Evolutionary conservation across 2,113 vertebrate genomes (phyloP), one percentile per base, ranked within the genome.

Genomic region (Cnemophilus loriae): DNA sequence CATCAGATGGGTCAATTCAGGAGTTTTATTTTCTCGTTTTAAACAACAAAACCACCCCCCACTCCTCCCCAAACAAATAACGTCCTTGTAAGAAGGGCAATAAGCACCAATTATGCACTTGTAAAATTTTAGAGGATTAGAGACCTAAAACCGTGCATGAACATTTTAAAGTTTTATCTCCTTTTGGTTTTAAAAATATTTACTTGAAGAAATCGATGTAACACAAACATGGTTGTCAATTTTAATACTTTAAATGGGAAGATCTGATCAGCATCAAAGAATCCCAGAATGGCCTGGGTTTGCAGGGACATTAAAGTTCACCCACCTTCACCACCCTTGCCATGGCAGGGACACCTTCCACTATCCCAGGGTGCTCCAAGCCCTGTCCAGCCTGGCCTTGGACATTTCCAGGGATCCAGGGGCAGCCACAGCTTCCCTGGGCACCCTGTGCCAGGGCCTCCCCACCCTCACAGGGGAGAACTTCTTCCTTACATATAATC

Each of bases 281-380:
- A 42, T 49, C 15, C 7, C 12, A 33, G 10, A 61, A 33, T 28
- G n/a, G 39, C 26, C 18, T n/a, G 46, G 16, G 17, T 55, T 61
- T 15, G 70, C 16, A 69, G n/a, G 17, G 17, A 41, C 33, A 23
- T 18, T 53, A 3, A 75, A 60, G 41, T 10, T 49, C 39, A 41
- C 35, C 12, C 0, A 0, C 2, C 22, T 60, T 21, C 22, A 69
- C 13, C 4, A 4, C 5, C 10, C 13, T 30, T 35, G 14, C 46
- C 46, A 5, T 7, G 37, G 33, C n/a, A 68, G 9, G 46, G 37
- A 46, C 78, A 61, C 9, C 9, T 61, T 7, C 14, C 18, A 27
- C 18, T 2, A 0, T 1, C 3, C n/a, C 79, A 42, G 41, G 4
- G 0, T 47, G 41, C 26, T 83, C 26, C 61, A 41, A 75, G 7